Evolutionary conservation across 1,140 invertebrate species (phyloP).

Genomic region (Kradibia gibbosae): DNA sequence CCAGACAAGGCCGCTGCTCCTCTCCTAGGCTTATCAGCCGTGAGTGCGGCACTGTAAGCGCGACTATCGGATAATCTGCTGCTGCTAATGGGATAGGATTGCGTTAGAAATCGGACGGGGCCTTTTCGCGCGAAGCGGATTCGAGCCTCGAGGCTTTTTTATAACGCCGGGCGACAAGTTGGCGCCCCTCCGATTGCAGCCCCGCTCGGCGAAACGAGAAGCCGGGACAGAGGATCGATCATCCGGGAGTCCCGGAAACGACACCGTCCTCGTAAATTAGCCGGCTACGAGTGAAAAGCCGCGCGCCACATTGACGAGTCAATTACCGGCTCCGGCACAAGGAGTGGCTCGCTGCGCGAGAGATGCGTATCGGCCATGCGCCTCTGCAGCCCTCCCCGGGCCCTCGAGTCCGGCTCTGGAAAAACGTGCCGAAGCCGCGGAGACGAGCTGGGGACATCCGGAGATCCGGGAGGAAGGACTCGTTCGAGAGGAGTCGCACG

Average conservation of each 20-base stretch:
- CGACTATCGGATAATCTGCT: too few species aligned
- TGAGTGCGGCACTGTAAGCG: too few species aligned
- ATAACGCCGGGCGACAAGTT: too few species aligned
- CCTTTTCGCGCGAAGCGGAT: too few species aligned
- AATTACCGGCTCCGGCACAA: constrained; percentile 27
- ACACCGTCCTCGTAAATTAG: constrained; percentile 18
- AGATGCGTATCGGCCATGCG: constrained; percentile 13
- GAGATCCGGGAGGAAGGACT: constrained; percentile 7
- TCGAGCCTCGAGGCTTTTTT: too few species aligned
- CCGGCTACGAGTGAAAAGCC: not conserved
- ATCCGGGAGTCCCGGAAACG: constrained; percentile 13
- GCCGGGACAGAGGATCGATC: constrained; percentile 19
- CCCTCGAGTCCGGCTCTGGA: not conserved
- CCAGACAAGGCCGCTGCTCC: too few species aligned
- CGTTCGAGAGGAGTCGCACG: not conserved
- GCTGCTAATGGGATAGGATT: too few species aligned
- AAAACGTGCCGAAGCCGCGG: not conserved
- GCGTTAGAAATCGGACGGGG: too few species aligned
- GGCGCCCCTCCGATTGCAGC: not conserved
- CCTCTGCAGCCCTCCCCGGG: too few species aligned
- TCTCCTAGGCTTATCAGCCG: too few species aligned
- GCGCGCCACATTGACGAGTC: not conserved
- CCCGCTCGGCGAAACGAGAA: not conserved
- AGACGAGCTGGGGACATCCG: not conserved
- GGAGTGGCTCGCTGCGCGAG: constrained; percentile 8